A percentile compares a stretch with the other conserved stretches of the same genome.
Conservation (phyloP, 1,140 invertebrate species). For the Megalonaias nervosa region DNA sequence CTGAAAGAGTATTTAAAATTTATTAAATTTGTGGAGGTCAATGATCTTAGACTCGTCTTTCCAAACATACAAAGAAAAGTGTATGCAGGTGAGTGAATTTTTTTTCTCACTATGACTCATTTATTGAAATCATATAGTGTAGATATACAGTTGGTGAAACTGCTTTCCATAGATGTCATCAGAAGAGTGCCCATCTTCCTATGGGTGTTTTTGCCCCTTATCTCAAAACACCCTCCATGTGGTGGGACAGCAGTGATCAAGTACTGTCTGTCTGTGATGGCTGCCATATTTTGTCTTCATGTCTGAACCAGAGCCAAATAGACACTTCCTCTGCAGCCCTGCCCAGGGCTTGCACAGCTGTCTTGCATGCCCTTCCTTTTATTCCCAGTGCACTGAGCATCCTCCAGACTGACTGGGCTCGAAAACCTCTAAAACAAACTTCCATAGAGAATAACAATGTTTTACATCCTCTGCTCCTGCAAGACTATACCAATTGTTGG, state of each 20-base stretch:
- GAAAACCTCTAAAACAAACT: constrained; percentile 29
- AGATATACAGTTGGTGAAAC: constrained; percentile 5
- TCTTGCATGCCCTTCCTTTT: constrained; percentile 6
- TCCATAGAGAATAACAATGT: constrained; percentile 15
- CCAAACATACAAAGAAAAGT: too few species aligned
- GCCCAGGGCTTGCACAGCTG: neutral
- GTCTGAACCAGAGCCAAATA: constrained; percentile 24
- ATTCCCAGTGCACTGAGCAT: constrained; percentile 13
- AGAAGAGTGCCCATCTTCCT: constrained; percentile 12
- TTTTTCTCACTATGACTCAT: too few species aligned
- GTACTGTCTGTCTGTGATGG: too few species aligned
- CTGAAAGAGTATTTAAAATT: too few species aligned
- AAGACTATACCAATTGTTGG: constrained; percentile 5
- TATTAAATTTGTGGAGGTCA: too few species aligned
- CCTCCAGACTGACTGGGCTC: constrained; percentile 24
- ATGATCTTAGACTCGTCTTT: too few species aligned
- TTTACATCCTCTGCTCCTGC: constrained; percentile 16
- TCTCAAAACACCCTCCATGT: neutral
- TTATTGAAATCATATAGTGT: too few species aligned
- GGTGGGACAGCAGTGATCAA: too few species aligned
- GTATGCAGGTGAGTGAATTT: too few species aligned
- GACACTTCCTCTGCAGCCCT: constrained; percentile 10
- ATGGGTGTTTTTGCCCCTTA: constrained; percentile 21
- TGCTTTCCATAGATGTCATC: neutral
- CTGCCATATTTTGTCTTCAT: too few species aligned